Base-by-base conservation (phyloP, 2,888 invertebrate genomes). In the Standfussiana lucernea region DNA sequence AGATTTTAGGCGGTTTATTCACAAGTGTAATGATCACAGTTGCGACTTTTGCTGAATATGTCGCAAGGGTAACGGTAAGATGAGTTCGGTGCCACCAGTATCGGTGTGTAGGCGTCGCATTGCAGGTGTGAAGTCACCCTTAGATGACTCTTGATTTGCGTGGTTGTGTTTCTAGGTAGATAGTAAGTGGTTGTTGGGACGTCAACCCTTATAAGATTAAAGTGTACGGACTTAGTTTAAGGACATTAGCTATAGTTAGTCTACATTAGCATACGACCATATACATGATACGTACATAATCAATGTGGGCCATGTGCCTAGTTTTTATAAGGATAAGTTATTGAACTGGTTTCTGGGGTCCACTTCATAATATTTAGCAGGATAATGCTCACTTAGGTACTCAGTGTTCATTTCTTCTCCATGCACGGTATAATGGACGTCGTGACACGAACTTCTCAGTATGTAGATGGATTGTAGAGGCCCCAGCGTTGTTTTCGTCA, bases 201-300 rank as follows among this genome's bases (percentile, higher is more conserved):
- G 35, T 66, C 35, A 42, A 80, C 50, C 56, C 74, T 59, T 24
- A 65, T 80, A 35, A 79, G 18, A 56, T 80, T 59, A 65, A 45
- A 65, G n/a, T 18, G n/a, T 50, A 28, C 21, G 13, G 37, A 32
- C 32, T 35, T 79, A 32, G 64, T 64, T 69, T 59, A 21, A n/a
- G 18, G 4, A 15, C 15, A 28, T 37, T 7, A 53, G 15, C 28
- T 61, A 65, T 78, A 40, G n/a, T 53, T 79, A 62, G 62, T 18
- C 64, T 59, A 28, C 18, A 45, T 61, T 61, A 72, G 28, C 0
- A 11, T 24, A 45, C 15, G 3, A 72, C 10, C n/a, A 21, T n/a
- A 28, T 2, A 3, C 18, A 66, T 7, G 6, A 4, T 28, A n/a
- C 11, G 24, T 28, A 7, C 4, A 32, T 68, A 11, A 32, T 68